Evolutionary conservation across 2,113 vertebrate species (phyloP).

Genomic region (Phrynosoma platyrhinos): DNA sequence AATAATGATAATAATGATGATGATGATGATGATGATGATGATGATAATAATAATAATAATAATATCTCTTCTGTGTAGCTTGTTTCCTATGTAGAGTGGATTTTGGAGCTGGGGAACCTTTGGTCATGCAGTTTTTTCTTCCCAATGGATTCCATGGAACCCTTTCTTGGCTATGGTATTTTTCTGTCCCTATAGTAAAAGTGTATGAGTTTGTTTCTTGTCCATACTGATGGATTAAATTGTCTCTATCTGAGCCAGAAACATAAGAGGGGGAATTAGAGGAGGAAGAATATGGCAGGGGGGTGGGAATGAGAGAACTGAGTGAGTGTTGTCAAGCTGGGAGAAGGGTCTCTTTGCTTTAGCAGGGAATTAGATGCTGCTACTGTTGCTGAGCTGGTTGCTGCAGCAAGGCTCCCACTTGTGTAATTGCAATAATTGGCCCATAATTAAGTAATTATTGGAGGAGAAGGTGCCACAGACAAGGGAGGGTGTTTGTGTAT

Average conservation of each 20-base stretch:
- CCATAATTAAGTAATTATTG: slow-evolving; percentile 67
- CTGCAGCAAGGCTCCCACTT: slow-evolving; percentile 6
- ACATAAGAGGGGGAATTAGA: accelerated
- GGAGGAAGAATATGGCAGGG: accelerated
- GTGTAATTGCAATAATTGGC: slow-evolving; percentile 66
- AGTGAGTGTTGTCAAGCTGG: neutral
- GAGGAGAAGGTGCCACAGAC: slow-evolving; percentile 38
- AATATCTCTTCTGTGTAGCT: neutral
- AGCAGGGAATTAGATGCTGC: neutral
- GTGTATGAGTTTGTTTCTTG: neutral
- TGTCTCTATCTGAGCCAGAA: neutral
- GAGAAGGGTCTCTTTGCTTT: neutral
- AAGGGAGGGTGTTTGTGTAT: neutral
- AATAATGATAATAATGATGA: no score
- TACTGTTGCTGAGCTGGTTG: neutral
- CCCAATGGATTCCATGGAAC: neutral
- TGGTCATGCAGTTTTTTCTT: neutral
- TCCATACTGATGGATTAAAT: neutral
- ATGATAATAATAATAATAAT: neutral
- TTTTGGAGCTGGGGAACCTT: neutral
- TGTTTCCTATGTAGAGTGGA: neutral
- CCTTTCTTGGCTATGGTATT: neutral
- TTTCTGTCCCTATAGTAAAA: neutral
- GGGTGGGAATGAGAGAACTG: accelerated
- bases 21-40: no score